phyloP scores from a whole-genome alignment of 2,113 vertebrate species.

The Passer montanus region DNA sequence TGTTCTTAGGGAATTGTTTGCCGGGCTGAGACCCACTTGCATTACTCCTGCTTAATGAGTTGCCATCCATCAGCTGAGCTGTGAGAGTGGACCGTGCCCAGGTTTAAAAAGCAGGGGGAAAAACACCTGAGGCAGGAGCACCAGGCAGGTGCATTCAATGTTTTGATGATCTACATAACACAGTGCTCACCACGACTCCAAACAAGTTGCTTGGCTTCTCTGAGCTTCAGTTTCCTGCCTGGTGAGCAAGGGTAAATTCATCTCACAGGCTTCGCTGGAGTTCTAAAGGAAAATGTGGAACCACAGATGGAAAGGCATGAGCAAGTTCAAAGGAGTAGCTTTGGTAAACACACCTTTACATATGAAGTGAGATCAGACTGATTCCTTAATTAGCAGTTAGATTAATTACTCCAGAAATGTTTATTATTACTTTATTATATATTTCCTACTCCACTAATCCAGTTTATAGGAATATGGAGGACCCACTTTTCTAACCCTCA shows the following conservation, averaged over 20 bases:
- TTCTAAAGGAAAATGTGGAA: background rate
- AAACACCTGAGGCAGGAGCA: background rate
- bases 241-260: background rate
- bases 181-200: background rate
- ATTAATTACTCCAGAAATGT: background rate
- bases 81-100: background rate
- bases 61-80: background rate
- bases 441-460: background rate
- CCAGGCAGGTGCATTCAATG: background rate
- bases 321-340: background rate
- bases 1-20: background rate
- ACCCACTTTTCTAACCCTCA: background rate
- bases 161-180: background rate
- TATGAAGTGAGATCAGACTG: background rate
- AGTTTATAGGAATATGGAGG: background rate
- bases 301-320: background rate
- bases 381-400: background rate
- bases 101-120: background rate
- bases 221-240: background rate
- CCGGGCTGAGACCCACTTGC: background rate
- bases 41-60: background rate
- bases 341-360: background rate
- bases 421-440: background rate
- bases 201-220: background rate
- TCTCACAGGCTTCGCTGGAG: background rate